A percentile compares a stretch with the other conserved stretches of the same genome.
Evolutionary conservation across 1,140 invertebrate genomes (phyloP).

Genomic region (Macrocentrus cingulum): DNA sequence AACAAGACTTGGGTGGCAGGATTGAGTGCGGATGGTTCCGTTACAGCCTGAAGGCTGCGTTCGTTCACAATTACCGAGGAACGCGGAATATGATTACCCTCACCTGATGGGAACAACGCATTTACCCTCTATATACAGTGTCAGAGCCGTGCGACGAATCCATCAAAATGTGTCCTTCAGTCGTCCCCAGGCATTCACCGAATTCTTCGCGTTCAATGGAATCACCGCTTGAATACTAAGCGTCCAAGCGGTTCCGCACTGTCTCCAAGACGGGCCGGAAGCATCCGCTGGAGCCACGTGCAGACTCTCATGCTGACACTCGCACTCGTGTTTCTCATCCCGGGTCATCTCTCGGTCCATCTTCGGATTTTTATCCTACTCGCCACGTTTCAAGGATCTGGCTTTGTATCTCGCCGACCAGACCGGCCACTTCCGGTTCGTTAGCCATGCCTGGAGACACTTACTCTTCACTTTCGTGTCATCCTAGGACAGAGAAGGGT

Average conservation of each 20-base stretch:
- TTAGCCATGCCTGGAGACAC: slow-evolving; percentile 1
- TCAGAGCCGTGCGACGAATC: slow-evolving; percentile 1
- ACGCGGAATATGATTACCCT: slow-evolving; percentile 56
- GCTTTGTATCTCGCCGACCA: slow-evolving; percentile 19
- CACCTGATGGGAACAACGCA: slow-evolving; percentile 39
- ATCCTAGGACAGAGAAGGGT: too few species aligned
- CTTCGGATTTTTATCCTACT: too few species aligned
- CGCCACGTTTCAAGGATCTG: too few species aligned
- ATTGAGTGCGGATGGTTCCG: slow-evolving; percentile 42
- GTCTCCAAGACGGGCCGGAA: slow-evolving; percentile 2
- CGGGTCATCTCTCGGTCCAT: not conserved
- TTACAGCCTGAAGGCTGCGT: slow-evolving; percentile 47
- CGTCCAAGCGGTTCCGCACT: slow-evolving; percentile 34
- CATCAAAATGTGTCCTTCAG: not conserved
- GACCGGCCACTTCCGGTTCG: slow-evolving; percentile 11
- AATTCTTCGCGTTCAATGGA: slow-evolving; percentile 48
- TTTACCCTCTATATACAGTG: not conserved
- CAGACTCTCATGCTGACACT: slow-evolving; percentile 14
- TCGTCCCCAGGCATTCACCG: slow-evolving; percentile 46
- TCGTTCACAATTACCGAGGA: slow-evolving; percentile 53
- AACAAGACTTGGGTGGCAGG: slow-evolving; percentile 38
- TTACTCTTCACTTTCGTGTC: not conserved
- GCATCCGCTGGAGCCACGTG: not conserved
- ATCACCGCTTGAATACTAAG: slow-evolving; percentile 48
- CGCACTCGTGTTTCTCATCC: too few species aligned